Conservation (phyloP, 1,140 invertebrate species). For the Elysia chlorotica region DNA sequence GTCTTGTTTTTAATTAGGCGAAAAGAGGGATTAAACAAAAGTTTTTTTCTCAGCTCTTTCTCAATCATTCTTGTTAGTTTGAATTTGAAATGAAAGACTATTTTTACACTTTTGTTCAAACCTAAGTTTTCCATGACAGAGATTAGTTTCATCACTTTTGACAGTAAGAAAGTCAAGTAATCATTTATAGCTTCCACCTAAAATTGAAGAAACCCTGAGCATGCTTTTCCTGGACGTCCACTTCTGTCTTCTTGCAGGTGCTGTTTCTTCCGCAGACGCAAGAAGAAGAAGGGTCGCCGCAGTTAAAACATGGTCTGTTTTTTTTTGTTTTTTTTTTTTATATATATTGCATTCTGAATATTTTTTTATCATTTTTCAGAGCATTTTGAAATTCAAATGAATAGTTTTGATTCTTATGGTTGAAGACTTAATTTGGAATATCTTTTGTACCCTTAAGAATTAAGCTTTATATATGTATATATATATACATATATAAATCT, state of each 20-base stretch:
- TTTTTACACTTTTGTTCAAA: too few relatives aligned
- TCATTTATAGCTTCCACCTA: too few relatives aligned
- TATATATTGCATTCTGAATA: background rate
- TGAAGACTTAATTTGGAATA: background rate
- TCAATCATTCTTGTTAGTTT: too few relatives aligned
- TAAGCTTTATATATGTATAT: background rate
- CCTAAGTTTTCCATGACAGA: too few relatives aligned
- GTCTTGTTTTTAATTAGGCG: too few relatives aligned
- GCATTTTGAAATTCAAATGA: background rate
- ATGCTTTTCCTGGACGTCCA: constrained; percentile 39
- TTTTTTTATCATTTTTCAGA: background rate
- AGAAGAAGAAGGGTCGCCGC: constrained; percentile 77
- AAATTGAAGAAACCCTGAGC: constrained; percentile 9
- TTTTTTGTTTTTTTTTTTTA: background rate
- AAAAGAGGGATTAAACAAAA: too few relatives aligned
- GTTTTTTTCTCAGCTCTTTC: too few relatives aligned
- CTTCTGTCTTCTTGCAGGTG: constrained; percentile 71
- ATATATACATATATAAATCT: too few relatives aligned
- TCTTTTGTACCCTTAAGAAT: background rate
- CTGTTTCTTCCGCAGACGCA: constrained; percentile 95
- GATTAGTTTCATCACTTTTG: too few relatives aligned
- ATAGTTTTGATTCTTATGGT: background rate
- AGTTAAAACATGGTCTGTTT: constrained; percentile 11
- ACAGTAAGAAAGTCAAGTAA: too few relatives aligned
- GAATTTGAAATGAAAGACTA: too few relatives aligned